These are phyloP conservation scores for Drosophila macrothrix DNA, from an alignment of 2,888 invertebrate species.

Conservation along the genomic window DNA sequence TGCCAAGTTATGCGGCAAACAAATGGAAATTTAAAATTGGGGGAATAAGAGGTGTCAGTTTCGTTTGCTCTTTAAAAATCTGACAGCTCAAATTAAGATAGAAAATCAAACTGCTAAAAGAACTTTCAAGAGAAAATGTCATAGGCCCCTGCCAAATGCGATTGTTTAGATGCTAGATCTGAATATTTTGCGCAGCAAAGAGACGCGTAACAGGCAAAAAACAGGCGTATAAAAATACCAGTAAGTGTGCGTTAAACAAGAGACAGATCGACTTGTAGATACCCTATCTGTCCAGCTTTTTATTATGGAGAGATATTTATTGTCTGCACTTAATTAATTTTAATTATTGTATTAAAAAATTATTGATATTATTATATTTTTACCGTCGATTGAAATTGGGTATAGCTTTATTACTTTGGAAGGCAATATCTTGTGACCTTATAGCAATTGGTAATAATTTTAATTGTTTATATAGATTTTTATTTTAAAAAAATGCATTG, in stretches of 20 bases:
- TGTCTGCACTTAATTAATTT: background rate
- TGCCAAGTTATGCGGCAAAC: constrained; percentile 9
- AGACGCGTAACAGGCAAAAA: constrained; percentile 21
- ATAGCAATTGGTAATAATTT: background rate
- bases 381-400: background rate
- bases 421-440: background rate
- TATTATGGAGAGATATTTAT: background rate
- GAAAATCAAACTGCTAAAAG: constrained; percentile 33
- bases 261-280: background rate
- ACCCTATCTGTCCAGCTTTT: background rate
- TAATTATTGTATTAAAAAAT: background rate
- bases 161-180: constrained; percentile 34
- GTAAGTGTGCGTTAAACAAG: background rate
- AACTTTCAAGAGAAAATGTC: constrained; percentile 40
- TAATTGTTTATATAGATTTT: background rate
- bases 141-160: constrained; percentile 3
- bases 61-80: constrained; percentile 19
- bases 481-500: background rate
- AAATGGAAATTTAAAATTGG: constrained; percentile 1
- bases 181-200: constrained; percentile 31
- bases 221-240: constrained; percentile 3
- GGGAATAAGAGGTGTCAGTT: background rate
- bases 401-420: background rate
- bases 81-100: constrained; percentile 46
- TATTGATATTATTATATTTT: background rate